Base-by-base conservation (phyloP, 2,888 invertebrate species). In the Amphiduros pacificus region DNA sequence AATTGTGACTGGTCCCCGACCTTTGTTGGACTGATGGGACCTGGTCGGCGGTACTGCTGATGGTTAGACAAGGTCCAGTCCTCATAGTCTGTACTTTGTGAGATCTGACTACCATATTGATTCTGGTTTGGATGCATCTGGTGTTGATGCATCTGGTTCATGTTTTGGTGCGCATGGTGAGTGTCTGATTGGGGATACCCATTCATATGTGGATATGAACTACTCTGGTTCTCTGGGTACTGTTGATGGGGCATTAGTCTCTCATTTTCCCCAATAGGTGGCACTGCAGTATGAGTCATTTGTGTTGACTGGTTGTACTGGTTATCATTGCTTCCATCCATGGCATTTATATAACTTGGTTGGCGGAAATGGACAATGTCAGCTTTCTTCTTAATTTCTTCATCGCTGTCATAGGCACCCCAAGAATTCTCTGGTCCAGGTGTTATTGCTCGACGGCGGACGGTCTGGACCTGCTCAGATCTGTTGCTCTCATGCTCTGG, bases 381-480 rank as follows among this genome's bases (percentile, higher is more conserved):
- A 32, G 28, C 36, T 14, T 48, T 26, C 0, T 58, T 55, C 17
- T 50, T 36, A n/a, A 63, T 68, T 44, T 61, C 62, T 44, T 67
- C 66, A 22, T 59, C 61, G 26, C 62, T 63, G 53, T 67, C 44
- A 54, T 59, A 57, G 11, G 31, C 26, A 9, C 61, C 64, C 54
- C 44, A 44, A n/a, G 22, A 20, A n/a, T 51, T 49, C 55, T 92
- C 90, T 0, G 93, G 92, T 65, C 91, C 93, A 0, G 93, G 93
- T 0, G 93, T 93, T 64, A 93, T 89, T 61, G 93, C 93, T 72
- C 93, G 86, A n/a, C 24, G 74, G 49, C 55, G 59, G 54, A 65
- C 64, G 49, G 60, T 64, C 51, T 58, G 57, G 17, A 11, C n/a
- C 6, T 50, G 50, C 11, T 22, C 44, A 20, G n/a, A 22, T 44